These are phyloP conservation scores for Myotis findleyi DNA, from an alignment of 2,797 vertebrate species.

Conservation along the genomic window DNA sequence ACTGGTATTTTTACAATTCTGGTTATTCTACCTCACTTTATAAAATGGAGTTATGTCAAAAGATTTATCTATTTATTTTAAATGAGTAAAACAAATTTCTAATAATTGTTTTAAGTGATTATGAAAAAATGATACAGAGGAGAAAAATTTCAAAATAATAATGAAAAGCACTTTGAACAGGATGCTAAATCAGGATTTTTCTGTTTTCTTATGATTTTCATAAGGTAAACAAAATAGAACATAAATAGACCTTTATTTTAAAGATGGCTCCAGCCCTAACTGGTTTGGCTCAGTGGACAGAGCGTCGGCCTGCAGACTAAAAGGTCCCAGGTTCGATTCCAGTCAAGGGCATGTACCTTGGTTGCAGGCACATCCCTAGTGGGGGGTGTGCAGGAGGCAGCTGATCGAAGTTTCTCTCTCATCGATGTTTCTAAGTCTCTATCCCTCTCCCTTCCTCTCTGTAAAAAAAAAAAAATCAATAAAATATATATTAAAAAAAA, in stretches of 20 bases:
- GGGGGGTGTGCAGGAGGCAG: too few relatives aligned
- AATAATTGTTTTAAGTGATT: not conserved
- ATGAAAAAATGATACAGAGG: not conserved
- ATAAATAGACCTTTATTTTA: not conserved
- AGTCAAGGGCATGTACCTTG: too few relatives aligned
- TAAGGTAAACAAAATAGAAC: not conserved
- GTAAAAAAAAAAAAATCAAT: too few relatives aligned
- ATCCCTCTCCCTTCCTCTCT: too few relatives aligned
- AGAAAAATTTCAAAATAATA: slow-evolving; percentile 3
- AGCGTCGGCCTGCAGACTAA: too few relatives aligned
- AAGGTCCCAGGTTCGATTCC: too few relatives aligned
- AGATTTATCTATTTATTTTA: not conserved
- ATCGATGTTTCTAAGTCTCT: too few relatives aligned
- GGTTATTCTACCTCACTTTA: not conserved
- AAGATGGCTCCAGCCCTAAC: not conserved
- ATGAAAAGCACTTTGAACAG: not conserved
- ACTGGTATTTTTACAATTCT: slow-evolving; percentile 2
- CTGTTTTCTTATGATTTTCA: not conserved
- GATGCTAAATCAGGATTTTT: not conserved
- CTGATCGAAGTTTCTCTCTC: too few relatives aligned
- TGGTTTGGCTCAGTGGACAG: too few relatives aligned
- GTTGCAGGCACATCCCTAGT: too few relatives aligned
- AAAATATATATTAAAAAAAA: too few relatives aligned
- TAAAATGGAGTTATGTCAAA: not conserved
- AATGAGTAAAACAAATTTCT: not conserved